Percentiles rank a stretch among this genome's conserved stretches.
These are phyloP conservation scores for Pomacea canaliculata DNA, from an alignment of 2,888 invertebrate species.

Conservation along the genomic window DNA sequence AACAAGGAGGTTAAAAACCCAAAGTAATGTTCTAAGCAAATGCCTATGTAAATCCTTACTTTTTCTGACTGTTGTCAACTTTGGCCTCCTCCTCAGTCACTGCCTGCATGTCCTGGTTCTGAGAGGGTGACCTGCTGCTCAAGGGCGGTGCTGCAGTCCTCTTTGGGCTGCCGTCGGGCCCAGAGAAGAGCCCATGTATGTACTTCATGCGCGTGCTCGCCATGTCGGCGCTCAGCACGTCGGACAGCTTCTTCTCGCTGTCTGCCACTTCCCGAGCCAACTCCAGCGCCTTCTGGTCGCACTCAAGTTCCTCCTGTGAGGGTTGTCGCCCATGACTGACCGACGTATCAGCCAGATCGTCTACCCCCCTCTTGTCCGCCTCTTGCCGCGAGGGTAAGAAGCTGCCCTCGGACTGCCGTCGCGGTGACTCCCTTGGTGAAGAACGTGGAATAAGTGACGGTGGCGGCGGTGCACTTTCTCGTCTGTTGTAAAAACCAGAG, in stretches of 20 bases:
- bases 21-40: too few relatives aligned
- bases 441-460: not conserved
- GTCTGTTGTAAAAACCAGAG: conserved; percentile 22
- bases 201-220: conserved; percentile 80
- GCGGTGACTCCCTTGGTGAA: not conserved
- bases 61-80: conserved; percentile 15
- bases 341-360: not conserved
- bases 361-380: not conserved
- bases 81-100: conserved; percentile 27
- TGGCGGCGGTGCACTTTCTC: conserved; percentile 30
- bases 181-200: conserved; percentile 76
- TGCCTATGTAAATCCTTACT: not conserved
- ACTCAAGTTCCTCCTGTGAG: conserved; percentile 81
- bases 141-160: too few relatives aligned
- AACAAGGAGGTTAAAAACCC: too few relatives aligned
- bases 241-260: conserved; percentile 56
- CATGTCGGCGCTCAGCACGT: conserved; percentile 73
- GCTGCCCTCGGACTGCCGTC: conserved; percentile 31
- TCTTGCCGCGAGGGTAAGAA: not conserved
- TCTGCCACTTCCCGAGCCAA: conserved; percentile 63
- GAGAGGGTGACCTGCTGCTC: too few relatives aligned
- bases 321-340: conserved; percentile 58
- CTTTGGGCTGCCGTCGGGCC: too few relatives aligned
- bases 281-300: conserved; percentile 77
- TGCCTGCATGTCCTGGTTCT: not conserved